phyloP scores from a whole-genome alignment of 2,113 vertebrate genomes.

The Heterochromis multidens region DNA sequence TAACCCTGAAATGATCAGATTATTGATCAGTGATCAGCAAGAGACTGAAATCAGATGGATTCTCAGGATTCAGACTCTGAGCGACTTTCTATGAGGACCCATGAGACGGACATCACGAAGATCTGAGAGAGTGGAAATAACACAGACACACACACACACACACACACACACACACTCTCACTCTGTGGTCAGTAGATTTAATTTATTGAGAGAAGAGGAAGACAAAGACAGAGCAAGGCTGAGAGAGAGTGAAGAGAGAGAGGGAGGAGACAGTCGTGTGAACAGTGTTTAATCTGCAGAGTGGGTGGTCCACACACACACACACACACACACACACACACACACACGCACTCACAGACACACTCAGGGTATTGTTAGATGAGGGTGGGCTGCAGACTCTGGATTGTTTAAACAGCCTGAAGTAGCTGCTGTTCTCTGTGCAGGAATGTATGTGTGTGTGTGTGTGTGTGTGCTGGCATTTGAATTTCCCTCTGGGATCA shows the following conservation, averaged over 20 bases:
- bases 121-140: not conserved
- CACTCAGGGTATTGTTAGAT: not conserved
- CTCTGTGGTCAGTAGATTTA: not conserved
- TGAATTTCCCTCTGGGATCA: too few relatives aligned
- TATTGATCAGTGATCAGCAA: not conserved
- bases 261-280: not conserved
- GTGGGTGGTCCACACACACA: not conserved
- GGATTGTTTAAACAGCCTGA: not conserved
- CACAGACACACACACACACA: not conserved
- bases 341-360: not conserved
- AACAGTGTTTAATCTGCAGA: slow-evolving; percentile 6
- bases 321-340: not conserved
- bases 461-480: not conserved
- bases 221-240: not conserved
- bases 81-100: not conserved
- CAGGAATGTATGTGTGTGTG: not conserved
- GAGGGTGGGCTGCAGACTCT: not conserved
- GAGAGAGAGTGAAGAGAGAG: not conserved
- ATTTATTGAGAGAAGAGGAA: not conserved
- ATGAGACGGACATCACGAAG: not conserved
- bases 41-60: not conserved
- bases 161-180: accelerated
- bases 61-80: not conserved
- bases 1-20: not conserved
- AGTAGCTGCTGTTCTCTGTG: not conserved